Conservation (phyloP, 2,888 invertebrate species). For the Oligia latruncula region DNA sequence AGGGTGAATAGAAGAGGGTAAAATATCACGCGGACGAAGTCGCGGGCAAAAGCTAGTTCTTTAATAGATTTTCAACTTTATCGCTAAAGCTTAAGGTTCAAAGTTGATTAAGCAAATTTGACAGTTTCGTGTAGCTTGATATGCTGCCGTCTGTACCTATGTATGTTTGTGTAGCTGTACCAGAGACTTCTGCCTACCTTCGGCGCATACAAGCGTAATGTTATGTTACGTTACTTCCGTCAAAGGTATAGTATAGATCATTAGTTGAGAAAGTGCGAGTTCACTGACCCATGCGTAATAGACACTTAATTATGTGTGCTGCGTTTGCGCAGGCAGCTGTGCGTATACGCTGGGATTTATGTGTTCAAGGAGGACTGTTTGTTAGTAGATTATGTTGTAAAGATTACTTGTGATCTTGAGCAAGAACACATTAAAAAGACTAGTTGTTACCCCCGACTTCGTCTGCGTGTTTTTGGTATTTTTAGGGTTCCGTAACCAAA, state of each 20-base stretch:
- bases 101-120: too few relatives aligned
- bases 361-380: neutral
- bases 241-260: constrained; percentile 45
- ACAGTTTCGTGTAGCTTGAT: too few relatives aligned
- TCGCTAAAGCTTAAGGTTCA: too few relatives aligned
- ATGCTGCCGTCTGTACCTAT: too few relatives aligned
- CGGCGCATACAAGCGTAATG: neutral
- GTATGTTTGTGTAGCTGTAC: too few relatives aligned
- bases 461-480: neutral
- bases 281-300: constrained; percentile 53
- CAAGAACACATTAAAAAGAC: neutral
- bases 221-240: constrained; percentile 33
- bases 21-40: too few relatives aligned
- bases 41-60: too few relatives aligned
- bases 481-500: neutral
- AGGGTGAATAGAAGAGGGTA: too few relatives aligned
- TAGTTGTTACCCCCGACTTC: neutral
- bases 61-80: too few relatives aligned
- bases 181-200: neutral
- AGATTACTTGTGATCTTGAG: neutral
- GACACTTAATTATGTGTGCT: constrained; percentile 37
- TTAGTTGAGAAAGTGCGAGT: constrained; percentile 50
- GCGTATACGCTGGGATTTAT: neutral
- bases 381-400: constrained; percentile 12
- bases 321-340: constrained; percentile 32